A percentile compares a stretch with the other conserved stretches of the same genome.
phyloP scores from a whole-genome alignment of 2,888 invertebrate genomes.

The Axea sp. region DNA sequence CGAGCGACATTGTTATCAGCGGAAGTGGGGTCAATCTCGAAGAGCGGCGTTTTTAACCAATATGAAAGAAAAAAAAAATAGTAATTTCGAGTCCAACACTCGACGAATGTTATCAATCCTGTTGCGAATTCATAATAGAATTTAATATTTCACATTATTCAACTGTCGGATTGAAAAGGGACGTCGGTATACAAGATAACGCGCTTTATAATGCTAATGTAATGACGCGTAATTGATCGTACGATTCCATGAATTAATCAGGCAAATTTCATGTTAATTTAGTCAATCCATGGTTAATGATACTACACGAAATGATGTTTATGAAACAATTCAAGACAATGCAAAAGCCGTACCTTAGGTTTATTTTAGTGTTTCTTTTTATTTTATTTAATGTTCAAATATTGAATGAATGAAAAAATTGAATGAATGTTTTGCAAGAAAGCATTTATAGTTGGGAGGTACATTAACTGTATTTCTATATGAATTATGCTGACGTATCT shows the following conservation, averaged over 20 bases:
- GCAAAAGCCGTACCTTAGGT: conserved; percentile 5
- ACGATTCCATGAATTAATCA: conserved; percentile 45
- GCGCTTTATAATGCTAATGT: conserved; percentile 38
- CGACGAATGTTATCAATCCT: conserved; percentile 28
- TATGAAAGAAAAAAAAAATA: conserved; percentile 40
- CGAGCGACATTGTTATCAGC: conserved; percentile 76
- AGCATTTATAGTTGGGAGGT: no score
- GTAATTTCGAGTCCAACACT: conserved; percentile 5
- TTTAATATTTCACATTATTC: conserved; percentile 53
- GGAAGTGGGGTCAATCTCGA: conserved; percentile 79
- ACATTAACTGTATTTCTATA: no score
- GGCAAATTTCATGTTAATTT: conserved; percentile 47
- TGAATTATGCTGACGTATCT: no score
- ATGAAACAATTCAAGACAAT: conserved; percentile 9
- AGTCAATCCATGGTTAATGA: conserved; percentile 37
- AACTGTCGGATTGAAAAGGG: conserved; percentile 19
- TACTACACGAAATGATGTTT: conserved; percentile 20
- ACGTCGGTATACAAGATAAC: conserved; percentile 5
- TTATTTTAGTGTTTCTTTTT: no score
- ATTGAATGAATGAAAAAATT: no score
- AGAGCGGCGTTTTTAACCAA: conserved; percentile 35
- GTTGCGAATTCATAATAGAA: conserved; percentile 48
- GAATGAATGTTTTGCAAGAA: no score
- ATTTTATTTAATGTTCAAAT: no score
- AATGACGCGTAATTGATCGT: conserved; percentile 30